Evolutionary conservation across 2,888 invertebrate genomes (phyloP).

Genomic region (Synanthedon tipuliformis): DNA sequence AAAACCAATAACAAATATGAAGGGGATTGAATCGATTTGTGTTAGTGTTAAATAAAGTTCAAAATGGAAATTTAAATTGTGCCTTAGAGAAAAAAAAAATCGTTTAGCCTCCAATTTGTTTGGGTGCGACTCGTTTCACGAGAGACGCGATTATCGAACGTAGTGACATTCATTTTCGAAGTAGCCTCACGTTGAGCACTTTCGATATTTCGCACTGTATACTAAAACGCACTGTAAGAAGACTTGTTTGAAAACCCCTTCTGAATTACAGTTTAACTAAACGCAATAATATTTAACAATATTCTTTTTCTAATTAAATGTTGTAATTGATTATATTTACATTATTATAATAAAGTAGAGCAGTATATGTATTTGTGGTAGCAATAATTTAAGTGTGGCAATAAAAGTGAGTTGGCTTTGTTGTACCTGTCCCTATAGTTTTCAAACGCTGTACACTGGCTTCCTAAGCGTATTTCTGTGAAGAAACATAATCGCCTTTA

Average conservation of each 20-base stretch:
- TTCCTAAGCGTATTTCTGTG: constrained; percentile 37
- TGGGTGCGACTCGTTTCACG: constrained; percentile 23
- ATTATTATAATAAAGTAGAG: constrained; percentile 45
- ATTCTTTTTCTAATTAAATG: constrained; percentile 62
- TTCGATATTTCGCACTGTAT: constrained; percentile 37
- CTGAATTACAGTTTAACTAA: constrained; percentile 38
- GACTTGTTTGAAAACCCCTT: constrained; percentile 28
- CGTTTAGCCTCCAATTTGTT: constrained; percentile 44
- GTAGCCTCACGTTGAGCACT: constrained; percentile 16
- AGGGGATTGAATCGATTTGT: constrained; percentile 53
- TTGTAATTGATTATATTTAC: constrained; percentile 64
- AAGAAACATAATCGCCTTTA: too few relatives aligned
- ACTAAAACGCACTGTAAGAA: constrained; percentile 31
- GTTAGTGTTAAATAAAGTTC: constrained; percentile 61
- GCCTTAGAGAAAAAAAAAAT: constrained; percentile 61
- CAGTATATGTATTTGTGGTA: constrained; percentile 59
- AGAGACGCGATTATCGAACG: constrained; percentile 19
- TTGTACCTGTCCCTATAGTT: constrained; percentile 24
- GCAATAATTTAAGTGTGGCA: constrained; percentile 68
- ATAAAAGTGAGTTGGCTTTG: constrained; percentile 66
- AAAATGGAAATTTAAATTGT: constrained; percentile 65
- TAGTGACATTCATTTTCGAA: constrained; percentile 18
- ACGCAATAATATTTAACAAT: constrained; percentile 59
- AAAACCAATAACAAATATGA: constrained; percentile 5
- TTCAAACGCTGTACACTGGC: constrained; percentile 55